These are phyloP conservation scores for Pteromalus puparum DNA, from an alignment of 1,140 invertebrate species.

Conservation along the genomic window DNA sequence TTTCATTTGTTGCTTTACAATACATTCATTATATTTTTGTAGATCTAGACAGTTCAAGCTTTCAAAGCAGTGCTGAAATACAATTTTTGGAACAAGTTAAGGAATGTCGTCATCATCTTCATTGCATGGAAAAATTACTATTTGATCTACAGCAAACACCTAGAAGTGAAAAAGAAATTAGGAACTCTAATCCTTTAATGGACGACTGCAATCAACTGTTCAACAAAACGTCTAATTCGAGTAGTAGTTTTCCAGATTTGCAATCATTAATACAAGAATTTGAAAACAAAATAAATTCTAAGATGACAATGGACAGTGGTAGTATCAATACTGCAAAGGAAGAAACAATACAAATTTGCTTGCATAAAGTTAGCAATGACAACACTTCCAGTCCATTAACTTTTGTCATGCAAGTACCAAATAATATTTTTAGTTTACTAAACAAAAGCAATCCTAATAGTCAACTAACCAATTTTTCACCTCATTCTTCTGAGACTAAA, in stretches of 20 bases:
- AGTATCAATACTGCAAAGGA: background rate
- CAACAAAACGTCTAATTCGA: background rate
- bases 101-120: constrained; percentile 23
- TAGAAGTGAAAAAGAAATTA: background rate
- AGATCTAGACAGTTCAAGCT: background rate
- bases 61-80: constrained; percentile 26
- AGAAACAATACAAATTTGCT: background rate
- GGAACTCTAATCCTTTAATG: background rate
- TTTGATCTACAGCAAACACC: background rate
- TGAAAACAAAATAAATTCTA: constrained; percentile 10
- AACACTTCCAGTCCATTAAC: constrained; percentile 3
- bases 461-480: background rate
- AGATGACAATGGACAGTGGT: background rate
- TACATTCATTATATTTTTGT: background rate
- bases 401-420: constrained; percentile 31
- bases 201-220: background rate
- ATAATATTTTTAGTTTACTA: background rate
- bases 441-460: background rate
- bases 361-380: background rate
- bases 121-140: constrained; percentile 38
- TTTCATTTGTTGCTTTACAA: background rate
- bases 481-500: background rate
- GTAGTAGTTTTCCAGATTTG: constrained; percentile 21
- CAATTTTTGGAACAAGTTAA: constrained; percentile 37
- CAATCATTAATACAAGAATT: constrained; percentile 5